Evolutionary conservation across 2,113 vertebrate genomes (phyloP).

Genomic region (Furnarius figulus): DNA sequence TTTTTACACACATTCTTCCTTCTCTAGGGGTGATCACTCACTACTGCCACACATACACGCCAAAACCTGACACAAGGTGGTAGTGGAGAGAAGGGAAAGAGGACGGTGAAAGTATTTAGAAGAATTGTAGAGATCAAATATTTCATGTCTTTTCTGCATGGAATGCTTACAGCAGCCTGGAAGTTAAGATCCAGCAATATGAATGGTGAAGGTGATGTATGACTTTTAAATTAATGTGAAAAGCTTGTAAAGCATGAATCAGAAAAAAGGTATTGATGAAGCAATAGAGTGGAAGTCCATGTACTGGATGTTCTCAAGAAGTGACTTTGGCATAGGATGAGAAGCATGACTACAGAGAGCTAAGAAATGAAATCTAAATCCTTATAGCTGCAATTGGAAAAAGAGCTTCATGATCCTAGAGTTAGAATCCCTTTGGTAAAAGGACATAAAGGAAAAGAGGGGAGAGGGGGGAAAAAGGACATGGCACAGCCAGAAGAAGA

Average conservation of each 20-base stretch:
- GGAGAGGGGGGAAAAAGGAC: fast-evolving
- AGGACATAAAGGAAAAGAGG: background rate
- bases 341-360: background rate
- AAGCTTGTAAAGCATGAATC: background rate
- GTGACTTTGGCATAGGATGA: background rate
- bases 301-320: background rate
- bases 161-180: background rate
- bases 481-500: background rate
- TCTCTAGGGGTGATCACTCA: background rate
- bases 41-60: background rate
- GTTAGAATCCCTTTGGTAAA: background rate
- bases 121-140: background rate
- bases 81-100: conserved; percentile 28
- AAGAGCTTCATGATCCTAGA: background rate
- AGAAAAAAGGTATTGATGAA: background rate
- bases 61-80: conserved; percentile 42
- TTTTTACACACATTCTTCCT: background rate
- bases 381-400: background rate
- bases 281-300: background rate
- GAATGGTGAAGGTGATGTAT: background rate
- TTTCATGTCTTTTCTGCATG: background rate
- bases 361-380: background rate
- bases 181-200: background rate
- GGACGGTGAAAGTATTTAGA: background rate
- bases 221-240: background rate